Evolutionary conservation across 2,888 invertebrate genomes (phyloP).

Genomic region (Torymus tubicola): DNA sequence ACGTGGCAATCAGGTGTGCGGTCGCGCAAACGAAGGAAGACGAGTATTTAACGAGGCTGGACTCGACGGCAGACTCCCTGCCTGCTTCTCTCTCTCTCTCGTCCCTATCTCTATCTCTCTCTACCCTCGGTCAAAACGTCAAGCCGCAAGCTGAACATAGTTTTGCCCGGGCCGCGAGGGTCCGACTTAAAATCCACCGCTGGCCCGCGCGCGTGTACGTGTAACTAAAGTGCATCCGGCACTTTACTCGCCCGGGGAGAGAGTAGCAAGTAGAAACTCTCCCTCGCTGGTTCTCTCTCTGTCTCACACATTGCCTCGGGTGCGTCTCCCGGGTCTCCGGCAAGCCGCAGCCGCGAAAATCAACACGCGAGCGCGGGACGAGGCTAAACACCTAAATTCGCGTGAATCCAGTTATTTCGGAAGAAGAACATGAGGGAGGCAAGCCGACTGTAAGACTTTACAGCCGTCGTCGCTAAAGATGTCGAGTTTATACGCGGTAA

Average conservation of each 20-base stretch:
- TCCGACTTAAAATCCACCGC: conserved; percentile 2
- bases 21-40: conserved; percentile 21
- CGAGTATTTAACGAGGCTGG: neutral
- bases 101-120: neutral
- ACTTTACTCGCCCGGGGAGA: conserved; percentile 23
- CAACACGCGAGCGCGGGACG: conserved; percentile 10
- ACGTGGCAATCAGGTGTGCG: conserved; percentile 9
- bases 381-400: conserved; percentile 32
- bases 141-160: conserved; percentile 43
- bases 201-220: neutral
- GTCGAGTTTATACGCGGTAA: neutral
- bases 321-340: neutral
- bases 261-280: neutral
- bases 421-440: neutral
- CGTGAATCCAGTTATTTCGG: conserved; percentile 14
- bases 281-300: neutral
- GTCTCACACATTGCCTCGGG: neutral
- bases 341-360: conserved; percentile 44
- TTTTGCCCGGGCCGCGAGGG: conserved; percentile 2
- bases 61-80: neutral
- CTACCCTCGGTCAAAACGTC: conserved; percentile 30
- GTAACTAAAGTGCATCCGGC: conserved; percentile 41
- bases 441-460: neutral
- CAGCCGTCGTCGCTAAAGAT: neutral
- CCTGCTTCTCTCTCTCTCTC: too few relatives aligned